Base-by-base conservation (phyloP, 1,140 invertebrate species). In the Heliconius himera region DNA sequence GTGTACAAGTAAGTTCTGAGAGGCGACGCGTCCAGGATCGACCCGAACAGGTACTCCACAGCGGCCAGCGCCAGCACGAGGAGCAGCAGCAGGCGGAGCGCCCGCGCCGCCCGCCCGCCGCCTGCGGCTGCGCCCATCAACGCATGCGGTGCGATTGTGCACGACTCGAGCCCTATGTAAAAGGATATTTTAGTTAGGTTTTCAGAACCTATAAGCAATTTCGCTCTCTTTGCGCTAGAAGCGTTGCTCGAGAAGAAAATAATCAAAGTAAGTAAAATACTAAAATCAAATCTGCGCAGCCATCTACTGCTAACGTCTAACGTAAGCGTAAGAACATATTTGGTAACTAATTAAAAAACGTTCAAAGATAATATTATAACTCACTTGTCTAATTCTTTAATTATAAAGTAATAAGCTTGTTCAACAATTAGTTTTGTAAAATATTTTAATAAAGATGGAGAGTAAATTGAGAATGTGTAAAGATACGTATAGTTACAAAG, bases 11-110 rank as follows among this genome's bases (percentile, higher is more conserved):
- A 94, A 22, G 92, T 93, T 41, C 88, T 81, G 54, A 93, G 85
- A 33, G 91, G 91, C 22, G 91, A 91, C n/a, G 92, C 91, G 83
- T 93, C 91, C 26, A 93, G 86, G 46, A 94, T 92, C 80, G 91
- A 91, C 72, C 93, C 91, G 85, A 92, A 93, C 77, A 94, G 88
- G 84, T 90, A 94, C 82, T 94, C 91, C 26, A 94, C 89, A 13
- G 91, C 93, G 20, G 91, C 91, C 5, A 93, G 87, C 73, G 91
- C 90, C 76, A 93, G 85, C 81, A 93, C 91, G 77, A 90, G 77
- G 77, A 94, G 86, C 26, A 94, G 79, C 66, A 94, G 88, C 80
- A 93, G 89, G 81, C 92, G 90, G 60, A 93, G 89, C 86, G 91
- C 92, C 81, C 91, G 91, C 88, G 89, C 86, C 85, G 89, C 88